Evolutionary conservation across 2,888 invertebrate genomes (phyloP).

Genomic region (Athrips mouffetella): DNA sequence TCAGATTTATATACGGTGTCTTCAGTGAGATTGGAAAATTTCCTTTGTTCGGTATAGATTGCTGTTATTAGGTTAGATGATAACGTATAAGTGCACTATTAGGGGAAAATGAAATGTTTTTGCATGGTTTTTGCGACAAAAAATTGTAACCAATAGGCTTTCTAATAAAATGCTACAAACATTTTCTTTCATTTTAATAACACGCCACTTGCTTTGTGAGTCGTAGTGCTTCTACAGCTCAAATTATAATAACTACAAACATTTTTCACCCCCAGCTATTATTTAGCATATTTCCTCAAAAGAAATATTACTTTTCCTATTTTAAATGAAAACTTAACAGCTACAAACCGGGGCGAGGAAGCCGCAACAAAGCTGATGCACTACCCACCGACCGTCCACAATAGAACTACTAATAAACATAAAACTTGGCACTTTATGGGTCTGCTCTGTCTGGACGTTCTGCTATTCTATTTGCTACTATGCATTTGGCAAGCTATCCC

Average conservation of each 20-base stretch:
- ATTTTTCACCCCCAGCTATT: neutral
- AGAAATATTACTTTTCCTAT: neutral
- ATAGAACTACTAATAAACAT: slow-evolving; percentile 10
- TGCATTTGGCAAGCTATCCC: neutral
- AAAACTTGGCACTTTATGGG: slow-evolving; percentile 11
- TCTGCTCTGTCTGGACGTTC: slow-evolving; percentile 12
- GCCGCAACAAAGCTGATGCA: neutral
- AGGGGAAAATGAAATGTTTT: neutral
- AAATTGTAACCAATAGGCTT: too few relatives aligned
- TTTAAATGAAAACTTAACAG: neutral
- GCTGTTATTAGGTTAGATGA: slow-evolving; percentile 1
- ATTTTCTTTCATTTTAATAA: neutral
- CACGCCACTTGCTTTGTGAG: neutral
- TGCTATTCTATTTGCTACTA: neutral
- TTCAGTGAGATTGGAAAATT: slow-evolving; percentile 24
- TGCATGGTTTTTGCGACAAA: too few relatives aligned
- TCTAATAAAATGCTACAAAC: neutral
- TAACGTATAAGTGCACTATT: neutral
- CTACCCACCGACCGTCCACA: neutral
- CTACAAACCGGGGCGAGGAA: neutral
- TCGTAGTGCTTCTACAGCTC: too few relatives aligned
- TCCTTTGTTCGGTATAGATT: slow-evolving; percentile 20
- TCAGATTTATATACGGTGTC: slow-evolving; percentile 26
- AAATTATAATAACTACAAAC: neutral
- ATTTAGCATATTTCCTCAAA: too few relatives aligned